Evolutionary conservation across 2,888 invertebrate species (phyloP).

Genomic region (Caenorhabditis sp.): DNA sequence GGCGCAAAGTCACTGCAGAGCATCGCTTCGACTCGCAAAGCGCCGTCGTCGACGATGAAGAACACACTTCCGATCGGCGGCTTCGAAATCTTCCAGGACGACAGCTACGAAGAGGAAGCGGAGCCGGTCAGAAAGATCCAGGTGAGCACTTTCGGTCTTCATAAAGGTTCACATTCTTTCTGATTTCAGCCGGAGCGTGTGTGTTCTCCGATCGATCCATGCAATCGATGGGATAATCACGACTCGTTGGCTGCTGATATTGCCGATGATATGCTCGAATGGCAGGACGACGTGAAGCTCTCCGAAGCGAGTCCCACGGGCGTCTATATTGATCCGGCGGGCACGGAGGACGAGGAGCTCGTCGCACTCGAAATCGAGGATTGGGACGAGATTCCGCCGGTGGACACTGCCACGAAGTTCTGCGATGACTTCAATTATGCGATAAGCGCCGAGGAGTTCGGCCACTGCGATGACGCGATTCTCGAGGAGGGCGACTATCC

Average conservation of each 20-base stretch:
- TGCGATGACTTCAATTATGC: conserved; percentile 13
- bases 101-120: conserved; percentile 10
- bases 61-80: neutral
- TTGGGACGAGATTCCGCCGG: conserved; percentile 46
- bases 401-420: conserved; percentile 37
- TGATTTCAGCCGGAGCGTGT: too few relatives aligned
- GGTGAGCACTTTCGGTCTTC: neutral
- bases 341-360: neutral
- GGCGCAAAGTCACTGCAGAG: conserved; percentile 33
- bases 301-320: conserved; percentile 2
- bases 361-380: conserved; percentile 15
- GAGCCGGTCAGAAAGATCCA: neutral
- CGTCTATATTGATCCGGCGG: conserved; percentile 2
- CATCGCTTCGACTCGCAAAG: conserved; percentile 24
- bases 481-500: conserved; percentile 12
- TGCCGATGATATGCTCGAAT: conserved; percentile 25
- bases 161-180: too few relatives aligned
- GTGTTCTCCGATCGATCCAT: conserved; percentile 19
- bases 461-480: conserved; percentile 1
- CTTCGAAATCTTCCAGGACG: conserved; percentile 34
- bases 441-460: conserved; percentile 7
- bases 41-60: neutral
- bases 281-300: conserved; percentile 14
- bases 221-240: conserved; percentile 5
- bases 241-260: conserved; percentile 33